Conservation (phyloP, 2,888 invertebrate species). For the Epiblema foenella region DNA sequence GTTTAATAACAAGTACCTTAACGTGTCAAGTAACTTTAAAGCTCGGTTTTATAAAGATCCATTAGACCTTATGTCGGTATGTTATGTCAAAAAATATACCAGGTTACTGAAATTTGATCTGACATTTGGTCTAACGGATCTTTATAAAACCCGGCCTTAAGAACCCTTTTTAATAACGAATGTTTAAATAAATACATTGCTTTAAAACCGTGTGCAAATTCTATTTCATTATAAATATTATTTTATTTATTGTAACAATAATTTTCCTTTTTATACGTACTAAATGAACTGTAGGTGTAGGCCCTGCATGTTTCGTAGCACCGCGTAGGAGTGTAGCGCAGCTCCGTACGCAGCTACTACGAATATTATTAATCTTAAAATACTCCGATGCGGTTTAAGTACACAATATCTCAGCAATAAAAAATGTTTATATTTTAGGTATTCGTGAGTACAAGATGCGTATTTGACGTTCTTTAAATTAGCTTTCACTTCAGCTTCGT, state of each 20-base stretch:
- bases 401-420: background rate
- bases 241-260: background rate
- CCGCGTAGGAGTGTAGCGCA: conserved; percentile 18
- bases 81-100: no score
- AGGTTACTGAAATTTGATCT: no score
- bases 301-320: conserved; percentile 8
- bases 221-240: background rate
- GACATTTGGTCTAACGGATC: no score
- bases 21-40: background rate
- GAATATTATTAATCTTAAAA: background rate
- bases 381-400: background rate
- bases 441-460: background rate
- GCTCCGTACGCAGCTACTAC: conserved; percentile 10
- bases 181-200: background rate
- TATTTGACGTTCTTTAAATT: background rate
- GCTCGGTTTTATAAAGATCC: no score
- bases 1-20: background rate
- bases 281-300: background rate
- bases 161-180: background rate
- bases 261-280: background rate
- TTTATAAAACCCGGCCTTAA: no score
- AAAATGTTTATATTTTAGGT: background rate
- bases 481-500: conserved; percentile 2
- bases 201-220: background rate
- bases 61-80: no score